Evolutionary conservation across 2,888 invertebrate genomes (phyloP), one percentile per base, ranked within the genome.

Genomic region (Drosophila macrospina): DNA sequence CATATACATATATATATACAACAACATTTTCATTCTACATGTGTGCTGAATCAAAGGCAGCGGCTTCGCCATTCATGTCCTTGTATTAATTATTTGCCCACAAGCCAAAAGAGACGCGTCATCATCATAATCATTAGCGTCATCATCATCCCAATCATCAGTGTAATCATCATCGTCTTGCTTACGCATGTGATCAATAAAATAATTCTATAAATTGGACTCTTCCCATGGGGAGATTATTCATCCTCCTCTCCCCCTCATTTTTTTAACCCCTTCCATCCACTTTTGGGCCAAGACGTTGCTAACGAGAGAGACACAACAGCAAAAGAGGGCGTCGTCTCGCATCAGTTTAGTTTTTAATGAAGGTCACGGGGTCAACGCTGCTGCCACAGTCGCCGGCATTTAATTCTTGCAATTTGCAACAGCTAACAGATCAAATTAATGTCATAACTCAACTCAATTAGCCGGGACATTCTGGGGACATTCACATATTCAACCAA

Each of bases 361-460:
- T 71, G 80, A 85, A 84, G 83, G 83, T 87, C 86, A 82, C 50
- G 61, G 66, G 74, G 79, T 79, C 70, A 57, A 47, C 79, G 39
- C 39, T 42, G 63, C 62, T 70, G 72, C 20, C 61, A 34, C 63
- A 69, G 60, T 65, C 74, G 52, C 57, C 72, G 42, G 34, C 62
- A 67, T 74, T 85, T 88, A 85, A 85, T 85, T 88, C 80, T 69
- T 69, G 71, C 71, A 85, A 76, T 85, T 88, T 85, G 69, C 82
- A 70, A 50, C 57, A 72, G 63, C 50, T 52, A 48, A 44, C 69
- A 73, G 80, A 85, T 85, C 78, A 84, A 80, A 88, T 85, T 85
- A 84, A 86, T 88, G 78, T 44, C 78, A 78, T 86, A 84, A 86
- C 84, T 86, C 74, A 88, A 88, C 86, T 86, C 76, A 88, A 86